These are phyloP conservation scores for Synergus umbraculus DNA, from an alignment of 2,888 invertebrate species.

Conservation along the genomic window DNA sequence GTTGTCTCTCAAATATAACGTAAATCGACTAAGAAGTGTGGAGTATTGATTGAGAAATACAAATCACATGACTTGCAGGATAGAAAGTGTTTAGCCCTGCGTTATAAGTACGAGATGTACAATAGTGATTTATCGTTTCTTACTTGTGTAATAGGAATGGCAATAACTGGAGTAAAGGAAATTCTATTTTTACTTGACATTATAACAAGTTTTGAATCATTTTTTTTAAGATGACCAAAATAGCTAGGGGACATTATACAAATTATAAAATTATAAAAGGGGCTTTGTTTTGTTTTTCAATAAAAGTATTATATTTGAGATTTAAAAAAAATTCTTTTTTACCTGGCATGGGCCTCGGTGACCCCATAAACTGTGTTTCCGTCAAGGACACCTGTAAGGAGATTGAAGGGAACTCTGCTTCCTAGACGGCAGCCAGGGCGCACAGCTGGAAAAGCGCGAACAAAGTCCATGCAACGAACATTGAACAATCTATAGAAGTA, in stretches of 20 bases:
- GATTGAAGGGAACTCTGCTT: constrained; percentile 91
- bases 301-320: neutral
- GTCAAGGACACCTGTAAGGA: constrained; percentile 90
- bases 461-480: constrained; percentile 93
- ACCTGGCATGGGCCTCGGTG: constrained; percentile 89
- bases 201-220: neutral
- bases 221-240: neutral
- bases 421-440: constrained; percentile 93
- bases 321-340: constrained; percentile 50
- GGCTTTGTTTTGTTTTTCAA: neutral
- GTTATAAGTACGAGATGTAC: constrained; percentile 33
- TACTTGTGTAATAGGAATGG: constrained; percentile 28
- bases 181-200: constrained; percentile 2
- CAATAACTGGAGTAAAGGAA: constrained; percentile 22
- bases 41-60: constrained; percentile 35
- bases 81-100: constrained; percentile 37
- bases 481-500: constrained; percentile 92
- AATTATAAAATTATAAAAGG: too few species aligned
- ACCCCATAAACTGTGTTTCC: constrained; percentile 95
- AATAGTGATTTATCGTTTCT: constrained; percentile 35
- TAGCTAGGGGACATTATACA: neutral
- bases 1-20: neutral
- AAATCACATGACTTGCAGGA: constrained; percentile 36
- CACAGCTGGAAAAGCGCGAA: constrained; percentile 91
- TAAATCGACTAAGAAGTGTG: constrained; percentile 18